These are phyloP conservation scores for Molorchus minor DNA, from an alignment of 2,888 invertebrate genomes.

Conservation along the genomic window DNA sequence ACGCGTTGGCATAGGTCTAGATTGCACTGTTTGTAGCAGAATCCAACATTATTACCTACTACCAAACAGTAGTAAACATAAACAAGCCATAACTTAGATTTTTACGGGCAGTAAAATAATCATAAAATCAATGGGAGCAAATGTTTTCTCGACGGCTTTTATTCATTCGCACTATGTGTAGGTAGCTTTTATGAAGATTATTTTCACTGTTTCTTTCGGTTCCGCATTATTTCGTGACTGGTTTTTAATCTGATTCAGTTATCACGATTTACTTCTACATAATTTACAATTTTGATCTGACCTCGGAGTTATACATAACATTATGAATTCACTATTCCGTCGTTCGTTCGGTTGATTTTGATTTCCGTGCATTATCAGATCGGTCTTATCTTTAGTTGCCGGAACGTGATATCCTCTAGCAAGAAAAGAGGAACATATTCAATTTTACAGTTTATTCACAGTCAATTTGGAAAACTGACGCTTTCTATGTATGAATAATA, in stretches of 20 bases:
- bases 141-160: conserved; percentile 50
- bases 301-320: conserved; percentile 28
- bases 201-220: conserved; percentile 35
- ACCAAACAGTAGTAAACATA: conserved; percentile 63
- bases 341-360: conserved; percentile 16
- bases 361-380: conserved; percentile 11
- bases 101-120: conserved; percentile 62
- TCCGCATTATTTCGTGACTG: conserved; percentile 56
- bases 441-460: no score
- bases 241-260: conserved; percentile 57
- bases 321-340: conserved; percentile 20
- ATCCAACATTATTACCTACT: conserved; percentile 62
- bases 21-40: conserved; percentile 53
- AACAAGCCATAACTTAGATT: conserved; percentile 64
- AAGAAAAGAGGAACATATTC: no score
- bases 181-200: conserved; percentile 24
- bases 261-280: conserved; percentile 53
- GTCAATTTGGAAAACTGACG: no score
- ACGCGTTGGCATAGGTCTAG: conserved; percentile 60
- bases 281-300: conserved; percentile 37
- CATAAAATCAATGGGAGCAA: conserved; percentile 63
- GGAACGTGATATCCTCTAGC: conserved; percentile 21
- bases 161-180: conserved; percentile 14
- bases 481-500: no score
- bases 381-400: conserved; percentile 4